Evolutionary conservation across 2,888 invertebrate genomes (phyloP), one percentile per base, ranked within the genome.

Genomic region (Luperina testacea): DNA sequence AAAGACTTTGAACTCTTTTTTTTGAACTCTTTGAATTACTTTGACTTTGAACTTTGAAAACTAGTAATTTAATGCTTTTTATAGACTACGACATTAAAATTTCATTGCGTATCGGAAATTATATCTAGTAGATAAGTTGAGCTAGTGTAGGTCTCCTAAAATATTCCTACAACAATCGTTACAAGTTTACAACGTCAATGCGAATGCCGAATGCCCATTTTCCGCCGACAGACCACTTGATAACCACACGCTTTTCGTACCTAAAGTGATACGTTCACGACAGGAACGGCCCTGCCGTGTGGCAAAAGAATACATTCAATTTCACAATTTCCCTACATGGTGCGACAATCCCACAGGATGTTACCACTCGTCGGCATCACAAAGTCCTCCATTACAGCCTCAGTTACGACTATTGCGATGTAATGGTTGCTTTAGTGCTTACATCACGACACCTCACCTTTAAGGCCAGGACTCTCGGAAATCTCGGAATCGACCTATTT

Each of bases 381-480:
- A 83, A 83, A 83, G 83, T 53, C 51, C 13, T 63, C 48, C 59
- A 69, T 53, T 82, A 64, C 77, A 32, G 13, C 42, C 68, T 38
- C 53, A 74, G 75, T 76, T 83, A 83, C 79, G 79, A 83, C 53
- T 78, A 42, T 71, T 68, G 42, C 64, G 15, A 61, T 65, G 80
- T 85, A 72, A 86, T 72, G 69, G 48, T 53, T 45, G 13, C 53
- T 82, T 86, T 74, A 84, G 15, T 76, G 76, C 74, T 68, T 59
- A 74, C 84, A 80, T 84, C 61, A 67, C 68, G 75, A 82, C 73
- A 27, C 42, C 45, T 59, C 27, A 61, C 82, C 69, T 85, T 75
- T 74, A 70, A 72, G n/a, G n/a, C n/a, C n/a, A n/a, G n/a, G n/a
- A n/a, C n/a, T n/a, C n/a, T n/a, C n/a, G n/a, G n/a, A n/a, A n/a